Conservation (phyloP, 2,888 invertebrate species). For the Athrips mouffetella region DNA sequence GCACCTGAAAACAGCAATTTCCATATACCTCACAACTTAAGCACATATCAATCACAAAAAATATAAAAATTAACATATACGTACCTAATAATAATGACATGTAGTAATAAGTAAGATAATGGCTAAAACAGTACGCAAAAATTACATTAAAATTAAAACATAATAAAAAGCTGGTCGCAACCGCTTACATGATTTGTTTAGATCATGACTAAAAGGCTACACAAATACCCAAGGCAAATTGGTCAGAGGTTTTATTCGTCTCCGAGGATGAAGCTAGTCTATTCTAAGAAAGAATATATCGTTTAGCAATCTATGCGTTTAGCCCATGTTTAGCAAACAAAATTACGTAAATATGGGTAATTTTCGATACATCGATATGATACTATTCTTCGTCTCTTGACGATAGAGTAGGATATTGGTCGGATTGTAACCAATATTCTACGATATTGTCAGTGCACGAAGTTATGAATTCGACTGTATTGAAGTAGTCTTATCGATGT, state of each 20-base stretch:
- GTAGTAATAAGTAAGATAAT: constrained; percentile 54
- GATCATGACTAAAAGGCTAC: constrained; percentile 73
- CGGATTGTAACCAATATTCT: no score
- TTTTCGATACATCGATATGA: no score
- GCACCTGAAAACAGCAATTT: constrained; percentile 71
- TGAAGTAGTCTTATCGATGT: no score
- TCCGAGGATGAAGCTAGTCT: constrained; percentile 65
- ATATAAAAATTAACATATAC: constrained; percentile 60
- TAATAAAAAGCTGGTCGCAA: constrained; percentile 64
- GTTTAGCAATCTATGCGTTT: no score
- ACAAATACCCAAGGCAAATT: constrained; percentile 77
- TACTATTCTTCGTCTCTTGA: no score
- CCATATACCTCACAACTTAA: constrained; percentile 73
- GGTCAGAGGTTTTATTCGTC: constrained; percentile 73
- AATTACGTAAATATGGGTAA: no score
- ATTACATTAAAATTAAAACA: constrained; percentile 37
- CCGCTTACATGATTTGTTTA: constrained; percentile 72
- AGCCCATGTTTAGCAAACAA: no score
- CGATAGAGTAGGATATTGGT: no score
- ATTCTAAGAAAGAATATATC: no score
- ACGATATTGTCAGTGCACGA: no score
- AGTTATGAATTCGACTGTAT: no score
- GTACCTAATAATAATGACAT: constrained; percentile 42
- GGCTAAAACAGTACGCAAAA: constrained; percentile 77
- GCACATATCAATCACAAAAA: constrained; percentile 67